A percentile compares a stretch with the other conserved stretches of the same genome.
phyloP scores from a whole-genome alignment of 2,888 invertebrate genomes.

The Tachina lurida region DNA sequence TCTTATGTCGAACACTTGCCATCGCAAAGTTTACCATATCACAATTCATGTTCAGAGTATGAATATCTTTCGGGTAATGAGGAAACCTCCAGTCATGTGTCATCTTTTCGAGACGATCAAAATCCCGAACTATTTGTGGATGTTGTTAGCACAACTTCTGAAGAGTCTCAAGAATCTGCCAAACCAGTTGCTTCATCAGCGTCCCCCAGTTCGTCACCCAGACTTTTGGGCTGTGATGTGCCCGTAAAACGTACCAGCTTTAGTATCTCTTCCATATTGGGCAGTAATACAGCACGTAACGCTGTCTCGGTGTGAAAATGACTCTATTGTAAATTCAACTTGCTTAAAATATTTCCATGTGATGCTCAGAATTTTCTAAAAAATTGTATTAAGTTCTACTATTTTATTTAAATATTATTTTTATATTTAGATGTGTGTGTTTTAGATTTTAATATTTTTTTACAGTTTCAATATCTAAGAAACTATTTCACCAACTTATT shows the following conservation, averaged over 20 bases:
- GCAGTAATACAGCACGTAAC: constrained; percentile 43
- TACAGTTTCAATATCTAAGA: constrained; percentile 1
- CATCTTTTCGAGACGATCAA: constrained; percentile 63
- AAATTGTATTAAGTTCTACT: constrained; percentile 1
- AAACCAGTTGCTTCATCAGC: not conserved
- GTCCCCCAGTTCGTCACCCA: not conserved
- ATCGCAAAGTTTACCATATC: not conserved
- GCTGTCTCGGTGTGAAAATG: constrained; percentile 52
- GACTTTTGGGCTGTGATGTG: constrained; percentile 65
- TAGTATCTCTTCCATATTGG: constrained; percentile 82
- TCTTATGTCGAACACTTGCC: constrained; percentile 41
- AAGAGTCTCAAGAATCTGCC: constrained; percentile 47
- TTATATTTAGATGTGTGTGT: not conserved
- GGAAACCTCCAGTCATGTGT: constrained; percentile 42
- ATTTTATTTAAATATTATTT: constrained; percentile 24
- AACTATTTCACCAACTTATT: too few species aligned
- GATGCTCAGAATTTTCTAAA: constrained; percentile 54
- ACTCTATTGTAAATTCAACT: not conserved
- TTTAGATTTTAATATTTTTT: not conserved
- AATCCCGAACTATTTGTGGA: constrained; percentile 77
- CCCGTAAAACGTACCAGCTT: constrained; percentile 79
- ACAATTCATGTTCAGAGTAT: constrained; percentile 11
- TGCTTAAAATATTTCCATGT: not conserved
- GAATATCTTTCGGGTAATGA: constrained; percentile 47
- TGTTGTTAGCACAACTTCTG: constrained; percentile 76